phyloP scores from a whole-genome alignment of 1,140 invertebrate genomes.

The Piezodorus guildinii region DNA sequence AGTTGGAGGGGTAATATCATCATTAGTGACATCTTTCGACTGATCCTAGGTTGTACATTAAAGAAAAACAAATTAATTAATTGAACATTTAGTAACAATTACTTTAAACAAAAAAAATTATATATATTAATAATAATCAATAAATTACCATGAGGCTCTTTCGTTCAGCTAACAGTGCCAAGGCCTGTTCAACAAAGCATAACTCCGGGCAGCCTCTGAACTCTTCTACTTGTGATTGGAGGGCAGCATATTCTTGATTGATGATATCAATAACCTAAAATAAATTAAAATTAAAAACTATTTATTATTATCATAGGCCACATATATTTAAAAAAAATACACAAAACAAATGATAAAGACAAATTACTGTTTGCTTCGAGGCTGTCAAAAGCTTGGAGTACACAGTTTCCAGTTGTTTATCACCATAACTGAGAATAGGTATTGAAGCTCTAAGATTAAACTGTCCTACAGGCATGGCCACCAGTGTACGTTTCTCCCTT shows the following conservation, averaged over 20 bases:
- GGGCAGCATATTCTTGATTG: conserved; percentile 54
- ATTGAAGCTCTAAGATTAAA: conserved; percentile 30
- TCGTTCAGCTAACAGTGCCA: conserved; percentile 45
- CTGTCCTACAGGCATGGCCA: conserved; percentile 51
- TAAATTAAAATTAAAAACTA: not conserved
- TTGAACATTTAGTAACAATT: too few species aligned
- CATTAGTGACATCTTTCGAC: too few species aligned
- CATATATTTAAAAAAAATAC: not conserved
- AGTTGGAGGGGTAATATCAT: too few species aligned
- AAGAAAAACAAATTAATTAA: too few species aligned
- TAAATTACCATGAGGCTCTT: conserved; percentile 23
- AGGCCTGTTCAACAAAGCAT: conserved; percentile 72
- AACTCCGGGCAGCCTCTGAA: conserved; percentile 66
- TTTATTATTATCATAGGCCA: too few species aligned
- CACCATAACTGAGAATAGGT: conserved; percentile 37
- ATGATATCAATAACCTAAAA: conserved; percentile 50
- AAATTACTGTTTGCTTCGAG: conserved; percentile 43
- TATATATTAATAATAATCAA: too few species aligned
- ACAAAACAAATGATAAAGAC: too few species aligned
- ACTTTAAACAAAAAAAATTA: too few species aligned
- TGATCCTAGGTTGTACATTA: too few species aligned
- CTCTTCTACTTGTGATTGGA: conserved; percentile 47
- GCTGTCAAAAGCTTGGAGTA: conserved; percentile 74
- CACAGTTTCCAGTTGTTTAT: conserved; percentile 37
- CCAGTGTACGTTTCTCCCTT: conserved; percentile 61